Evolutionary conservation across 1,140 invertebrate genomes (phyloP), one percentile per base, ranked within the genome.

Genomic region (Leptopilina clavipes): DNA sequence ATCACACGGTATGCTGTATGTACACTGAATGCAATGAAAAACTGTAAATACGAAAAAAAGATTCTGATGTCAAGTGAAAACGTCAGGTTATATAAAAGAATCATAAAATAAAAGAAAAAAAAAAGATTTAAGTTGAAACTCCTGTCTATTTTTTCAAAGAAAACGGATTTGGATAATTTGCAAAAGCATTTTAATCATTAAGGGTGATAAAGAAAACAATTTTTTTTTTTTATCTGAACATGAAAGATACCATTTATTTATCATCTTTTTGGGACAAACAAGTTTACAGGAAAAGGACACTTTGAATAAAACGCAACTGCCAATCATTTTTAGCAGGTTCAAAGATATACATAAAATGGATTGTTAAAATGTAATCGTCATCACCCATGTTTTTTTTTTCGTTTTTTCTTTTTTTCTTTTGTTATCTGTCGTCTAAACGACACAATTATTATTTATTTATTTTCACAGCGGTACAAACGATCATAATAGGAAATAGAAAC

Each of bases 181-280:
- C n/a, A n/a, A n/a, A n/a, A n/a, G n/a, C n/a, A n/a, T n/a, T n/a
- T n/a, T n/a, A n/a, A n/a, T n/a, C n/a, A n/a, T 40, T 40, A 5
- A 31, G 25, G 25, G 25, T 31, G 5, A 52, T 52, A 31, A 31
- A 65, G 59, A 65, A 12, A 65, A 65, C 31, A 14, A 12, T n/a
- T 14, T 6, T 3, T 7, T 1, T 65, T 65, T 7, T 1, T 65
- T 65, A 82, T 81, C 78, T 87, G 86, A 88, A 88, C 86, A 87
- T 87, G 86, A 88, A 88, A 88, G 86, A 88, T 88, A 88, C 84
- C 82, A 88, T 88, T 88, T 88, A 88, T 88, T 88, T 86, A 86
- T 86, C 83, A 87, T 86, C 88, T 80, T 79, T 74, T 78, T 81
- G 83, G 86, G 86, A 86, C 81, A 86, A 88, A 88, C 84, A 85